A percentile compares a stretch with the other conserved stretches of the same genome.
phyloP scores from a whole-genome alignment of 2,797 vertebrate species.

The Liparis tanakae region DNA sequence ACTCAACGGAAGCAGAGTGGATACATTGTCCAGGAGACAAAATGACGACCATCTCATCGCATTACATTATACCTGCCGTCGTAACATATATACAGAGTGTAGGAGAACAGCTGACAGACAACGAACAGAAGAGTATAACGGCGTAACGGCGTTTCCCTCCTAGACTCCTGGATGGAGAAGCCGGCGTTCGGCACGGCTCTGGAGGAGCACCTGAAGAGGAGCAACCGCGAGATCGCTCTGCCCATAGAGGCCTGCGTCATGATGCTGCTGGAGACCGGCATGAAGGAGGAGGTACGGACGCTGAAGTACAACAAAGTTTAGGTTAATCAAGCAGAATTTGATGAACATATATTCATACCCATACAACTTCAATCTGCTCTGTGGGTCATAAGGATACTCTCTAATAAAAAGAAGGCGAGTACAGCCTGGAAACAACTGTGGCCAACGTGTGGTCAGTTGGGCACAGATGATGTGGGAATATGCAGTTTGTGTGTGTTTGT shows the following conservation, averaged over 20 bases:
- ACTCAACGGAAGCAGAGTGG: neutral
- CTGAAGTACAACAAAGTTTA: constrained; percentile 41
- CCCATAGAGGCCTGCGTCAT: constrained; percentile 97
- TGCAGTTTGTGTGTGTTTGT: constrained; percentile 4
- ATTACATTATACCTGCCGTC: neutral
- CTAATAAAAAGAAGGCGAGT: constrained; percentile 16
- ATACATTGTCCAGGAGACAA: neutral
- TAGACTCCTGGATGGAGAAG: constrained; percentile 96
- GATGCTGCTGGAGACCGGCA: constrained; percentile 98
- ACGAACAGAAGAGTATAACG: neutral
- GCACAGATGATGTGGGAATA: too few species aligned
- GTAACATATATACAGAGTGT: neutral
- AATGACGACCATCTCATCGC: neutral
- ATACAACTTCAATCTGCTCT: constrained; percentile 20
- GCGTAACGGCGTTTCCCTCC: constrained; percentile 1
- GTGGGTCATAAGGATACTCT: constrained; percentile 31
- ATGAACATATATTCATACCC: constrained; percentile 11
- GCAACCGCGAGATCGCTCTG: constrained; percentile 91
- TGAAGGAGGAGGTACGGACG: constrained; percentile 93
- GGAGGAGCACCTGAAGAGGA: constrained; percentile 96
- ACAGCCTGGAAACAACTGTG: constrained; percentile 63
- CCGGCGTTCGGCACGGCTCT: constrained; percentile 93
- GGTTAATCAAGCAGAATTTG: constrained; percentile 26
- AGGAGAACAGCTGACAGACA: neutral
- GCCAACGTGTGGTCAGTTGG: constrained; percentile 8